Conservation (phyloP, 2,888 invertebrate genomes). For the Heliothis peltigera region DNA sequence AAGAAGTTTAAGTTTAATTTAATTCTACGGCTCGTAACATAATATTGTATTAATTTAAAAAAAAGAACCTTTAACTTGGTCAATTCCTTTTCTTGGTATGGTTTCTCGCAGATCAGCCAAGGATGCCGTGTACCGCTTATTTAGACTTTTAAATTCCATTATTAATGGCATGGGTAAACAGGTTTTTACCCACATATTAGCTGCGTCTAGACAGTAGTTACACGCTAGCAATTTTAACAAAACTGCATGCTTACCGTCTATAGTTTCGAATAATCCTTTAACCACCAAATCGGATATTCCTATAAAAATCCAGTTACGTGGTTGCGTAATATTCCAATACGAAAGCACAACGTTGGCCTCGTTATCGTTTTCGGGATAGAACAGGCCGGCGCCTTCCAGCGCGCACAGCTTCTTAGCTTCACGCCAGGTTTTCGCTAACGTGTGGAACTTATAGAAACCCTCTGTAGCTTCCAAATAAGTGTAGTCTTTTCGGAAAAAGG, state of each 20-base stretch:
- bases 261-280: conserved; percentile 74
- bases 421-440: conserved; percentile 71
- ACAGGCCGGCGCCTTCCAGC: conserved; percentile 75
- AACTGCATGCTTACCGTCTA: conserved; percentile 67
- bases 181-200: too few species aligned
- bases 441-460: conserved; percentile 81
- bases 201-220: too few species aligned
- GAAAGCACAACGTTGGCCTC: conserved; percentile 69
- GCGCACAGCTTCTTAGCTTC: conserved; percentile 74
- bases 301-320: conserved; percentile 61
- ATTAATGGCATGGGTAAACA: too few species aligned
- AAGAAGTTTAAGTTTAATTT: too few species aligned
- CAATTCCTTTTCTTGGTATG: too few species aligned
- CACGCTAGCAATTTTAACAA: too few species aligned
- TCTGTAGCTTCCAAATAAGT: conserved; percentile 67
- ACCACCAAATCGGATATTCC: conserved; percentile 73
- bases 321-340: conserved; percentile 67
- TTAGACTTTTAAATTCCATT: too few species aligned
- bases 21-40: too few species aligned
- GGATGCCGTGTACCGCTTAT: too few species aligned
- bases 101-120: too few species aligned
- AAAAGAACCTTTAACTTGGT: too few species aligned
- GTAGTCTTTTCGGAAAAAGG: conserved; percentile 80
- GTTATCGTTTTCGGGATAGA: conserved; percentile 72
- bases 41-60: too few species aligned